phyloP scores from a whole-genome alignment of 2,888 invertebrate species.

The Thecophora atra region DNA sequence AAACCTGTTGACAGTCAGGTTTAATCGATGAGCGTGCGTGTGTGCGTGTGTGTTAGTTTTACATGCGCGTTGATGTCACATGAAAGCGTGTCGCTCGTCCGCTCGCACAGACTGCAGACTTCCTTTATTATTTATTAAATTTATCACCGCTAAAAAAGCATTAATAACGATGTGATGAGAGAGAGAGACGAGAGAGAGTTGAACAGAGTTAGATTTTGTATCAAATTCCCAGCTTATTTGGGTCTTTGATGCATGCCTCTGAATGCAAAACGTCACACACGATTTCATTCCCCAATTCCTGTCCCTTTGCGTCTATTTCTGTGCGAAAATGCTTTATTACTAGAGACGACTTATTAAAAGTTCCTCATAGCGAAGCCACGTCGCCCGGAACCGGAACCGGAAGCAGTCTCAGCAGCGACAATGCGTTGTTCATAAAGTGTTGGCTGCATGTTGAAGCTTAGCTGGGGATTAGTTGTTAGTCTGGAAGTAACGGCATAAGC shows the following conservation, averaged over 20 bases:
- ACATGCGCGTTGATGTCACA: constrained; percentile 35
- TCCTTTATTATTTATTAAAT: constrained; percentile 35
- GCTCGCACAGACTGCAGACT: constrained; percentile 23
- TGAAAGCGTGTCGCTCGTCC: constrained; percentile 26
- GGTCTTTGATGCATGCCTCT: background rate
- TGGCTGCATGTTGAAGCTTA: no score
- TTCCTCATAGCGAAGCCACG: constrained; percentile 48
- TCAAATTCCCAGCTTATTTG: constrained; percentile 52
- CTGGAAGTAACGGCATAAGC: background rate
- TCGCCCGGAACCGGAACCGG: constrained; percentile 10
- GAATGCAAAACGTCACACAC: background rate
- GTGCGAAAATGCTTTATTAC: constrained; percentile 37
- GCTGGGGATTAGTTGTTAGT: no score
- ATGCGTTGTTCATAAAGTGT: background rate
- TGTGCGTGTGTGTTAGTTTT: constrained; percentile 16
- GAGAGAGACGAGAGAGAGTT: background rate
- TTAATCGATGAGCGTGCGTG: constrained; percentile 13
- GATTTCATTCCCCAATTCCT: background rate
- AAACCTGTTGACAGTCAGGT: constrained; percentile 53
- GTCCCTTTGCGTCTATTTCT: constrained; percentile 3
- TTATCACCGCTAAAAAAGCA: constrained; percentile 27
- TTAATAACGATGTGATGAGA: constrained; percentile 2
- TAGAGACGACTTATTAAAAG: constrained; percentile 49
- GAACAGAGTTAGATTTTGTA: constrained; percentile 41
- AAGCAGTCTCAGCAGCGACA: constrained; percentile 1